Base-by-base conservation (phyloP, 92 coral and sea anemone species). In the Chrysogorgia sp. region DNA sequence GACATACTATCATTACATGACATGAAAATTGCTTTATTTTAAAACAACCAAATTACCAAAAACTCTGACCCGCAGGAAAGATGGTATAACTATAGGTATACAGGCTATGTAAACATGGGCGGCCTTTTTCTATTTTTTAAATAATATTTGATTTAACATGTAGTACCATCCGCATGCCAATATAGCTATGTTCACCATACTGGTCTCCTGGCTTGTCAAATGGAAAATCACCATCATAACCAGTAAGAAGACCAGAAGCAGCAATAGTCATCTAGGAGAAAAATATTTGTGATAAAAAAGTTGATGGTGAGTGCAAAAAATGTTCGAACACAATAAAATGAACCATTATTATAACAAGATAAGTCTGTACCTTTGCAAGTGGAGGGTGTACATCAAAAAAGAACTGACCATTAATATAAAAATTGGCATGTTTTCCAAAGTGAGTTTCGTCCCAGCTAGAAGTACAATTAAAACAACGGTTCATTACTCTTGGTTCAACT, bases 301-400 rank as follows among this genome's bases (percentile, higher is more conserved):
- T 24, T 33, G 14, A 63, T 63, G 47, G 30, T 8, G 20, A 10
- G 45, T 19, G 34, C 1, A 1, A 64, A n/a, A 40, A 64, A 34
- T n/a, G 9, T 20, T n/a, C 10, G 5, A 23, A 33, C 69, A 63
- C 52, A 19, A 43, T 40, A 10, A 19, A n/a, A 40, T 22, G 31
- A 4, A 37, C 43, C 43, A 37, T 37, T 4, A 37, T 37, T 37
- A 37, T 12, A 37, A 37, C 6, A 37, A n/a, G n/a, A n/a, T n/a
- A n/a, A n/a, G n/a, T n/a, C 43, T 37, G 43, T 87, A 96, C 99
- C 97, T 96, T 96, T 8, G 99, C 99, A 58, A 96, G 85, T 0
- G 98, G 99, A 3, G 99, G 99, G 53, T 96, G 99, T 10, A 96
- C 99, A 81, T 96, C 99, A 88, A 96, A 96, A 82, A 96, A 96